Conservation (phyloP, 2,113 vertebrate species). For the Mormyrus lacerda region DNA sequence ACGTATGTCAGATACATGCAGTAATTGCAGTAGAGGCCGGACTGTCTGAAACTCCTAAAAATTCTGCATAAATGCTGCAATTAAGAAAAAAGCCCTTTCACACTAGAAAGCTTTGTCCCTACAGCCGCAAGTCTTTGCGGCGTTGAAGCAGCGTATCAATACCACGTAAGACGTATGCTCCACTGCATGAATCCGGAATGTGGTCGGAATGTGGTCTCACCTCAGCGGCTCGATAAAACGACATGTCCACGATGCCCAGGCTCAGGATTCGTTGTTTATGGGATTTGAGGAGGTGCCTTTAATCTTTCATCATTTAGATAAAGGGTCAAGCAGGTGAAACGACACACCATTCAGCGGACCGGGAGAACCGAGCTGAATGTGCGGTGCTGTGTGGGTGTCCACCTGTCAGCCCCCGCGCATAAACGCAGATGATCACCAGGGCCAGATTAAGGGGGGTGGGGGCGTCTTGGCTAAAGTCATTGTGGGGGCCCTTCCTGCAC, state of each 20-base stretch:
- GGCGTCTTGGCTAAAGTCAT: background rate
- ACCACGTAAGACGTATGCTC: conserved; percentile 54
- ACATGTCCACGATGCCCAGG: conserved; percentile 39
- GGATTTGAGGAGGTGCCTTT: background rate
- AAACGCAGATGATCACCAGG: background rate
- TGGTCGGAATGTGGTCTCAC: conserved; percentile 48
- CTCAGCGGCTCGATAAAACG: conserved; percentile 58
- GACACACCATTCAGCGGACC: background rate
- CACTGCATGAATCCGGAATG: conserved; percentile 60
- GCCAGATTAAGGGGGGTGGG: background rate
- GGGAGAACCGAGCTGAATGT: background rate
- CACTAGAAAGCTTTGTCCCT: conserved; percentile 52
- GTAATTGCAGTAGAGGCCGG: conserved; percentile 57
- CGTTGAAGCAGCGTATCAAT: conserved; percentile 61
- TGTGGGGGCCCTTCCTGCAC: background rate
- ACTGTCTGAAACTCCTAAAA: conserved; percentile 59
- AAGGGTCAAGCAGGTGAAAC: no score
- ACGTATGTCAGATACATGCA: conserved; percentile 29
- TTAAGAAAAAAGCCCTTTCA: conserved; percentile 64
- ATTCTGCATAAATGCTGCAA: conserved; percentile 63
- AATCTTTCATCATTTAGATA: background rate
- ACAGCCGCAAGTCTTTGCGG: conserved; percentile 52
- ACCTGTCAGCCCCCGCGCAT: background rate
- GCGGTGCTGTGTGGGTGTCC: background rate
- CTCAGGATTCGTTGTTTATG: background rate